phyloP scores from a whole-genome alignment of 2,113 vertebrate genomes.

The Chinchilla lanigera region DNA sequence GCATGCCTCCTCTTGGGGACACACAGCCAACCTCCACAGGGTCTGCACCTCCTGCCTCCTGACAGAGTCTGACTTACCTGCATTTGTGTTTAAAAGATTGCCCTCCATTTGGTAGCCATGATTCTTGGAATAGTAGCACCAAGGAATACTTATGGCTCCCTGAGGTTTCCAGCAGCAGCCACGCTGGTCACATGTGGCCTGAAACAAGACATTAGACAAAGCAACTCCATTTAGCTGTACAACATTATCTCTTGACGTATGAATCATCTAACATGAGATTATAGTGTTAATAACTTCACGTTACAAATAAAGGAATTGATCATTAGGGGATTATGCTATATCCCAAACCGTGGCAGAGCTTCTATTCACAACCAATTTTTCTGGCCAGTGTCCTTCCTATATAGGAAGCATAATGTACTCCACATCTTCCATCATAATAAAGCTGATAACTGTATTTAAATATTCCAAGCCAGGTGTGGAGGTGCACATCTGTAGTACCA shows the following conservation, averaged over 20 bases:
- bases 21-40: background rate
- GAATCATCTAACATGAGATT: background rate
- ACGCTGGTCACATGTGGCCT: constrained; percentile 72
- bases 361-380: background rate
- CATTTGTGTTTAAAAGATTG: background rate
- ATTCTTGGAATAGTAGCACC: constrained; percentile 75
- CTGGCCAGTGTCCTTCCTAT: background rate
- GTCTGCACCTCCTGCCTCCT: background rate
- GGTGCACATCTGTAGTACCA: background rate
- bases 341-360: background rate
- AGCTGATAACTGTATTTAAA: background rate
- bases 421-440: background rate
- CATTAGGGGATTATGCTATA: background rate
- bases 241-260: background rate
- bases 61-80: constrained; percentile 59
- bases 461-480: background rate
- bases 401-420: background rate
- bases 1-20: no score
- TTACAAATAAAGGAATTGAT: background rate
- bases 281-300: background rate
- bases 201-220: background rate
- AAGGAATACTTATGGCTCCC: background rate
- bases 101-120: constrained; percentile 66
- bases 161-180: constrained; percentile 75
- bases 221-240: background rate